phyloP scores from a whole-genome alignment of 2,888 invertebrate species.

The Scaptomyza reducta region DNA sequence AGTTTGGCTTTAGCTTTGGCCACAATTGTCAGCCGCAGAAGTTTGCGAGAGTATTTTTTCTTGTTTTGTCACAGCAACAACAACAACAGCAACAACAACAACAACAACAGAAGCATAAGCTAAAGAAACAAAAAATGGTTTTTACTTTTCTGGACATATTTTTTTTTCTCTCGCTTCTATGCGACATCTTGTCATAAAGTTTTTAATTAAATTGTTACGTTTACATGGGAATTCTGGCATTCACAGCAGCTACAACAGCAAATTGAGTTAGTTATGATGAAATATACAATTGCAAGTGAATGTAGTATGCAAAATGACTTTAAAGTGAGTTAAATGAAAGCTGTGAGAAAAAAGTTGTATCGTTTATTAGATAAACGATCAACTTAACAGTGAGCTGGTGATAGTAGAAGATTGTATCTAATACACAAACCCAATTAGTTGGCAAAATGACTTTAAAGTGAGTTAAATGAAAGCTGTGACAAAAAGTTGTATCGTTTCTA shows the following conservation, averaged over 20 bases:
- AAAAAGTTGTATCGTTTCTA: neutral
- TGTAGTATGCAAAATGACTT: neutral
- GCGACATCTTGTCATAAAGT: constrained; percentile 75
- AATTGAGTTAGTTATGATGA: constrained; percentile 43
- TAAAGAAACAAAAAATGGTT: constrained; percentile 7
- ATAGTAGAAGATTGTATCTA: neutral
- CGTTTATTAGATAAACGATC: too few species aligned
- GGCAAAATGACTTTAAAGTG: too few species aligned
- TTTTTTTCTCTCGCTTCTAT: constrained; percentile 14
- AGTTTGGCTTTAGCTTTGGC: constrained; percentile 46
- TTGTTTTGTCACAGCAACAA: constrained; percentile 39
- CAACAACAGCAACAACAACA: constrained; percentile 13
- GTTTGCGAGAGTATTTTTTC: constrained; percentile 61
- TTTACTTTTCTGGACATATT: constrained; percentile 23
- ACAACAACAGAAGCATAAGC: constrained; percentile 4
- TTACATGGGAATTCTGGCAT: constrained; percentile 43
- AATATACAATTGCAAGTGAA: constrained; percentile 2
- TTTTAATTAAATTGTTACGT: constrained; percentile 75
- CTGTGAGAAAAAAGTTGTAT: neutral
- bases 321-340: too few species aligned
- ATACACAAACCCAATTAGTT: neutral
- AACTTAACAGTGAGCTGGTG: neutral
- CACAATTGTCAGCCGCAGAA: constrained; percentile 75
- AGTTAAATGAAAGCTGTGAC: too few species aligned
- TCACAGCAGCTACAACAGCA: constrained; percentile 15